Conservation (phyloP, 2,797 vertebrate species). For the Oreonectes daqikongensis region DNA sequence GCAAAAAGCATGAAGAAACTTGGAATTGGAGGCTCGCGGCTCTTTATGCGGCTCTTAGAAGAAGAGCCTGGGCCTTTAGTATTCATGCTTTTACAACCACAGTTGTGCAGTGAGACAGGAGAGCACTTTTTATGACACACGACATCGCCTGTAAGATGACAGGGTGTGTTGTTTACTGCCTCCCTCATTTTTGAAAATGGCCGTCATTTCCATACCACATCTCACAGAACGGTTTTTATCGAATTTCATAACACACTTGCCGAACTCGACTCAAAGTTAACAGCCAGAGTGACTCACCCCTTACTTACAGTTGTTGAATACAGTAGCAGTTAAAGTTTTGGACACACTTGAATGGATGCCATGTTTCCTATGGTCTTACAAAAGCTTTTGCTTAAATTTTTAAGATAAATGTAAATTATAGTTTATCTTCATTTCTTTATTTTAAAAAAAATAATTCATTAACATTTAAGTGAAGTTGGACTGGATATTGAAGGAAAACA, state of each 20-base stretch:
- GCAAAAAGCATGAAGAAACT: conserved; percentile 49
- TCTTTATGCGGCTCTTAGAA: conserved; percentile 38
- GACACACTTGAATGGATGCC: background rate
- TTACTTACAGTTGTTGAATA: conserved; percentile 1
- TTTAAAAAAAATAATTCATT: background rate
- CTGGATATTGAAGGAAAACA: background rate
- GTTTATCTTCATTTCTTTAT: background rate
- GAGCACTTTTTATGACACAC: conserved; percentile 38
- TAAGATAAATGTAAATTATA: background rate
- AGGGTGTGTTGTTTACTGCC: conserved; percentile 41
- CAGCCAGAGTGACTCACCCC: conserved; percentile 25
- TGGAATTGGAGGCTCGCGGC: conserved; percentile 45
- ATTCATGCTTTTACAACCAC: conserved; percentile 37
- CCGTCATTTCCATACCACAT: conserved; percentile 26
- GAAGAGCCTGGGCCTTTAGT: conserved; percentile 36
- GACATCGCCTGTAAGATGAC: conserved; percentile 32
- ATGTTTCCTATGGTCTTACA: background rate
- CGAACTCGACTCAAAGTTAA: conserved; percentile 18
- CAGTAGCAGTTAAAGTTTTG: background rate
- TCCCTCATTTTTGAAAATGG: conserved; percentile 45
- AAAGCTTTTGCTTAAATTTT: background rate
- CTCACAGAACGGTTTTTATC: conserved; percentile 34
- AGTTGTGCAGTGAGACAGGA: conserved; percentile 32
- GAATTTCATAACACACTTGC: conserved; percentile 41
- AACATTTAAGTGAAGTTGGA: background rate